Base-by-base conservation (phyloP, 1,140 invertebrate species). In the Magallana ariakensis region DNA sequence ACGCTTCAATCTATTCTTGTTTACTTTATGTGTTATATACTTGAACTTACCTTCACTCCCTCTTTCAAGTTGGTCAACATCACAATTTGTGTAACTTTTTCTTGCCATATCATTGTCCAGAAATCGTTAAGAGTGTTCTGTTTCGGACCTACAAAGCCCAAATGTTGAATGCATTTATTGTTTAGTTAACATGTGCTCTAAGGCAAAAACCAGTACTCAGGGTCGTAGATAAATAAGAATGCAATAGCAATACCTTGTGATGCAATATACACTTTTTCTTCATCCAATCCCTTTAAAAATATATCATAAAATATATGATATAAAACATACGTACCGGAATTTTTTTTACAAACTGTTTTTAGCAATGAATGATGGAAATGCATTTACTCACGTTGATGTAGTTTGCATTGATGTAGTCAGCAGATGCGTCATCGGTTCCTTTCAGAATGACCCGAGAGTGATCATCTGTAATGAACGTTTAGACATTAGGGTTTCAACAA, bases 51-150 rank as follows among this genome's bases (percentile, higher is more conserved):
- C 81, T 86, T 90, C 56, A 85, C 88, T n/a, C 86, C 84, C 88
- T 94, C 94, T 53, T 90, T 80, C n/a, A 93, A 85, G 81, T 93
- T 93, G 16, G 94, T 93, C 26, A 93, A 87, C 93, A 94, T 94
- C 58, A 94, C 91, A 84, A 94, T 92, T 83, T 89, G 90, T 54
- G 85, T 83, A 15, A 90, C 86, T n/a, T 91, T 86, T 75, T 94
- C 91, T 83, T 94, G 91, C 94, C 94, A 94, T 57, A 94, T 88
- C 93, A 94, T 93, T 62, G 90, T 83, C 94, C 94, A 94, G 85
- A 94, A 94, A 75, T 94, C 94, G 58, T 62, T 84, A 54, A 91
- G 70, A 10, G 90, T 91, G 26, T 87, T 85, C 46, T 82, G 56
- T 54, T 80, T 91, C 2, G 92, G 92, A 15, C 92, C 92, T 92